Percentiles rank a stretch among this genome's conserved stretches.
Conservation (phyloP, 2,797 vertebrate species). For the Anisognathus igniventris region DNA sequence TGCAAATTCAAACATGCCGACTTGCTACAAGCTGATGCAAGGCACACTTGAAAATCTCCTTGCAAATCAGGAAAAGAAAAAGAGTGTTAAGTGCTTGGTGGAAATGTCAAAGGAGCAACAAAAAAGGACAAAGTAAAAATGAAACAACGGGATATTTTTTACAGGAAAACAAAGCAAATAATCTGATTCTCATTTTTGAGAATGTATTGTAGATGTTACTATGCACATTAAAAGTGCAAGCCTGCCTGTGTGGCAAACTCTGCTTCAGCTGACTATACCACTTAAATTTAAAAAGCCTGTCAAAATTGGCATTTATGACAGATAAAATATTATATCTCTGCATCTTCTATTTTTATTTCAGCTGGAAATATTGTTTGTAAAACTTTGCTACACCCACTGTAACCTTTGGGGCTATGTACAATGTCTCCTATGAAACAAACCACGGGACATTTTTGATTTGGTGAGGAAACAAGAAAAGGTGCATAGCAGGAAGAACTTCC, state of each 20-base stretch:
- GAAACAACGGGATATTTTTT: fast-evolving
- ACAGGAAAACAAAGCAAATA: not conserved
- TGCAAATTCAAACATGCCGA: not conserved
- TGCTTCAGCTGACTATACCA: not conserved
- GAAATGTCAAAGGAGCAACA: not conserved
- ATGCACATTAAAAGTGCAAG: not conserved
- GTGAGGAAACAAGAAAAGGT: not conserved
- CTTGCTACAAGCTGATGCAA: not conserved
- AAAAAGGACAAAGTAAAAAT: not conserved
- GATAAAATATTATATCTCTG: not conserved
- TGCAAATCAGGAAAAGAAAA: not conserved
- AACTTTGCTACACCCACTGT: not conserved
- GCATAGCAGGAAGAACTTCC: not conserved
- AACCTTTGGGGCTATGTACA: not conserved
- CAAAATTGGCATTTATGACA: not conserved
- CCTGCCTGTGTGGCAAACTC: not conserved
- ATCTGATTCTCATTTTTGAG: not conserved
- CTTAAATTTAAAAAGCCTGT: not conserved
- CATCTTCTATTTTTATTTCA: not conserved
- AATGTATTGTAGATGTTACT: not conserved
- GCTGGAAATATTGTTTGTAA: not conserved
- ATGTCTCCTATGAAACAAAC: not conserved
- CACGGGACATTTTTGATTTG: not conserved
- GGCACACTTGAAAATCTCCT: not conserved
- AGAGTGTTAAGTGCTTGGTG: not conserved